phyloP scores from a whole-genome alignment of 2,113 vertebrate species.

The Oenanthe melanoleuca region DNA sequence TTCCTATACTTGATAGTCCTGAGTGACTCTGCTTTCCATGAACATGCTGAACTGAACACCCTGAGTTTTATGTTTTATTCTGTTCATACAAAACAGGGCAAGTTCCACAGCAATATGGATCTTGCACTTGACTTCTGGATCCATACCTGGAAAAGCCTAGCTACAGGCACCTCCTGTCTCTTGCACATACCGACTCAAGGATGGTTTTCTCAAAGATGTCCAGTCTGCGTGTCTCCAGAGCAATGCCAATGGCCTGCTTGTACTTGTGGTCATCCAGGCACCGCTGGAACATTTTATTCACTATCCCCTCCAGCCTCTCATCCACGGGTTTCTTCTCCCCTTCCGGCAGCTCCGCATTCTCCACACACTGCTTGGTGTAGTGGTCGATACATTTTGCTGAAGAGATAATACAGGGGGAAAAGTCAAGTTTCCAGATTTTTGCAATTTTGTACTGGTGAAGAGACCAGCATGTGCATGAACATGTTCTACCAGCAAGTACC shows the following conservation, averaged over 20 bases:
- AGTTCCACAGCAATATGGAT: neutral
- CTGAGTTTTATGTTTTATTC: neutral
- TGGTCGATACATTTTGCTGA: constrained; percentile 98
- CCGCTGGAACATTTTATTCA: constrained; percentile 98
- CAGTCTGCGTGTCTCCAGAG: constrained; percentile 92
- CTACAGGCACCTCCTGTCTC: neutral
- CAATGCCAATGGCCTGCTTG: constrained; percentile 97
- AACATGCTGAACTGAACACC: neutral
- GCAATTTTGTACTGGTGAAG: neutral
- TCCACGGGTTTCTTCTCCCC: constrained; percentile 93
- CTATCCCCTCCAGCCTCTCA: constrained; percentile 94
- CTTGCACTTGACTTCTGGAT: neutral
- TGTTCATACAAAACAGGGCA: neutral
- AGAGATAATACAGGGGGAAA: neutral
- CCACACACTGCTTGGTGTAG: constrained; percentile 97
- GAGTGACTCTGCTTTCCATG: neutral
- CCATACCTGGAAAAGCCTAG: neutral
- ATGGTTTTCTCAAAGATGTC: constrained; percentile 98
- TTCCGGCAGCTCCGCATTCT: constrained; percentile 92
- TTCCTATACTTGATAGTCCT: neutral
- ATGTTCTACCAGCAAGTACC: neutral
- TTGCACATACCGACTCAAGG: constrained; percentile 82
- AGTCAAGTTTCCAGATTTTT: neutral
- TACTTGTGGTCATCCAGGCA: constrained; percentile 98
- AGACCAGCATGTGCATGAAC: neutral